phyloP scores from a whole-genome alignment of 2,888 invertebrate genomes.

The Coelinius sp. region DNA sequence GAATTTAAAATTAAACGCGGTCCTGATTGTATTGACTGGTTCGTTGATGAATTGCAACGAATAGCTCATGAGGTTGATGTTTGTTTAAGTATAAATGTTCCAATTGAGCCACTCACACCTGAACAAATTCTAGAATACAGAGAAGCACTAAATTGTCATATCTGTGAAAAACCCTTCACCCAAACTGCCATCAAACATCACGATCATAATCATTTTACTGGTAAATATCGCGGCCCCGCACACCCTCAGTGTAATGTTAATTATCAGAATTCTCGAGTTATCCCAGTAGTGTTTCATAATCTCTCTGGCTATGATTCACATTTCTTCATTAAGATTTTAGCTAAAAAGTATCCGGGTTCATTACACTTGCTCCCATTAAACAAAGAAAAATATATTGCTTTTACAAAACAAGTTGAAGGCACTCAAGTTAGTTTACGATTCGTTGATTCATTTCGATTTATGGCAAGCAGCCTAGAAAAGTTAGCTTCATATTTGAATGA shows the following conservation, averaged over 20 bases:
- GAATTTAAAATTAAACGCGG: conserved; percentile 33
- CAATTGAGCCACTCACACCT: conserved; percentile 33
- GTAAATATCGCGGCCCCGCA: conserved; percentile 47
- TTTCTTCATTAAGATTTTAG: conserved; percentile 51
- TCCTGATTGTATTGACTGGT: conserved; percentile 40
- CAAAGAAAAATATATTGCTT: conserved; percentile 56
- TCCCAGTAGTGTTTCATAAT: conserved; percentile 56
- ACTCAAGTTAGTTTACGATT: conserved; percentile 31
- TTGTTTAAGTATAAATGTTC: background rate
- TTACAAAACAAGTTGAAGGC: conserved; percentile 46
- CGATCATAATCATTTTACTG: conserved; percentile 47
- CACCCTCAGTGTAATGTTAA: conserved; percentile 45
- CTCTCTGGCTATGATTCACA: conserved; percentile 53
- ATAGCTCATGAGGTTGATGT: conserved; percentile 28
- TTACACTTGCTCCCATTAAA: conserved; percentile 47
- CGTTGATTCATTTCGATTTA: conserved; percentile 58
- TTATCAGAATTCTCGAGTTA: conserved; percentile 2
- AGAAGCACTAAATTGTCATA: conserved; percentile 40
- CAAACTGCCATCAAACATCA: conserved; percentile 29
- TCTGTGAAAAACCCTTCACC: conserved; percentile 43
- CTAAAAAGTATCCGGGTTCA: conserved; percentile 42
- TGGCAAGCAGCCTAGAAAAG: conserved; percentile 54
- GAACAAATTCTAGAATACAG: conserved; percentile 22
- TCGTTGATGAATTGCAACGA: conserved; percentile 27
- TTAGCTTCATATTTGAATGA: conserved; percentile 48